Evolutionary conservation across 2,113 vertebrate species (phyloP).

Genomic region (Tachysurus fulvidraco): DNA sequence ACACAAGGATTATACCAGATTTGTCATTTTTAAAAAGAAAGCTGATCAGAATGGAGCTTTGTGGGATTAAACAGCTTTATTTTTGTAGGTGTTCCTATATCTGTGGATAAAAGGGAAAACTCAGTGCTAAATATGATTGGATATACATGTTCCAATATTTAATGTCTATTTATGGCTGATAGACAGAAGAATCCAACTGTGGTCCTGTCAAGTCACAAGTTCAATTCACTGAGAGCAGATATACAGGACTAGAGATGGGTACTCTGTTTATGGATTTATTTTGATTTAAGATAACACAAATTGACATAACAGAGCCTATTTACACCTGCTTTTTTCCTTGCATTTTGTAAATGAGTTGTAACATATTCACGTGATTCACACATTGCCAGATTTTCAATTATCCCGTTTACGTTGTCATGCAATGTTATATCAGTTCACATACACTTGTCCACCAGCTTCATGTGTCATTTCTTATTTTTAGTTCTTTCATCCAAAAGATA

Average conservation of each 20-base stretch:
- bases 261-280: background rate
- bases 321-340: background rate
- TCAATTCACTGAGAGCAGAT: background rate
- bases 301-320: background rate
- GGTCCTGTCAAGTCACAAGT: background rate
- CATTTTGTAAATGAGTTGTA: background rate
- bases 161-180: background rate
- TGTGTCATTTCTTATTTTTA: background rate
- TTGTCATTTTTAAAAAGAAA: background rate
- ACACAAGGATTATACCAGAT: background rate
- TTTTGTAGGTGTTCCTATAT: conserved; percentile 9
- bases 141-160: background rate
- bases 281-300: background rate
- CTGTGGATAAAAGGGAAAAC: background rate
- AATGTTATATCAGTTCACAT: background rate
- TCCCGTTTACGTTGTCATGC: background rate
- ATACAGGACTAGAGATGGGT: background rate
- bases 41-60: background rate
- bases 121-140: background rate
- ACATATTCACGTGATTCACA: background rate
- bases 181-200: background rate
- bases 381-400: background rate
- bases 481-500: background rate
- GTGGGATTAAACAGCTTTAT: conserved; percentile 7
- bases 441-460: background rate